phyloP scores from a whole-genome alignment of 2,888 invertebrate genomes.

The Oxystoma pomonae region DNA sequence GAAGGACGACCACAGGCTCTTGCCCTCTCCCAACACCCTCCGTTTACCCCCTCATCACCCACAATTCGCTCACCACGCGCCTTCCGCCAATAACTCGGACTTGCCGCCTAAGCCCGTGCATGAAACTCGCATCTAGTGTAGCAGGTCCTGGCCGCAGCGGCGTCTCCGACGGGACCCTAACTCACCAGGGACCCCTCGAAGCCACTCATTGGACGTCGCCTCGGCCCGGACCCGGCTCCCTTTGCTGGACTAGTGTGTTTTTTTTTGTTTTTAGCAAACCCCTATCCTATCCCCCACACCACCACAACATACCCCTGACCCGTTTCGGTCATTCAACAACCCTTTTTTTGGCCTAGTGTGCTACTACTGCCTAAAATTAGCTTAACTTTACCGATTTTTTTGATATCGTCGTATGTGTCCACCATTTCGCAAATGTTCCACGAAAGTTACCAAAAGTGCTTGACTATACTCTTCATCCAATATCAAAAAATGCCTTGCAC shows the following conservation, averaged over 20 bases:
- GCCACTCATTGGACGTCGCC: conserved; percentile 1
- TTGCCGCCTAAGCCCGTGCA: conserved; percentile 63
- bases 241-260: conserved; percentile 23
- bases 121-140: conserved; percentile 66
- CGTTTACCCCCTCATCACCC: conserved; percentile 54
- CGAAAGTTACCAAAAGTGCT: too few relatives aligned
- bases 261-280: conserved; percentile 19
- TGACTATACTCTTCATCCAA: too few relatives aligned
- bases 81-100: conserved; percentile 55
- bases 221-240: conserved; percentile 21
- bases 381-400: background rate
- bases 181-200: background rate
- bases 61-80: conserved; percentile 55
- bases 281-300: background rate
- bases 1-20: conserved; percentile 45
- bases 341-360: background rate
- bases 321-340: background rate
- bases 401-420: too few relatives aligned
- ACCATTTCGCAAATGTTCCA: too few relatives aligned
- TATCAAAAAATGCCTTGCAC: too few relatives aligned
- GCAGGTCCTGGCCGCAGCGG: conserved; percentile 41
- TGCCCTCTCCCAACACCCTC: conserved; percentile 47
- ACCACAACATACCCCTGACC: background rate
- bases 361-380: background rate
- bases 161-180: background rate